Conservation (phyloP, 2,113 vertebrate species). For the Acinonyx jubatus region DNA sequence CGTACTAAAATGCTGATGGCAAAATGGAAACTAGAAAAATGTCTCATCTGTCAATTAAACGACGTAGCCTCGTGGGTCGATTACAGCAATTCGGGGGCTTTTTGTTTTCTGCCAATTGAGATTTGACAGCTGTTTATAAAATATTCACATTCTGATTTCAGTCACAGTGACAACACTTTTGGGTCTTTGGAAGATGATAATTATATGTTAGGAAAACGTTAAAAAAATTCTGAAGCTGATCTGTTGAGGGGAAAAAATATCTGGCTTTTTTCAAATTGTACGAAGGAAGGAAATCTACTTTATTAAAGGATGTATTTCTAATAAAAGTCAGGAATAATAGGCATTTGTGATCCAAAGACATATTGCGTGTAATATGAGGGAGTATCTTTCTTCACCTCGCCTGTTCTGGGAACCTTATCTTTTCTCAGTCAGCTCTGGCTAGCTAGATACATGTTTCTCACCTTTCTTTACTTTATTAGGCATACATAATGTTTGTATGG, state of each 20-base stretch:
- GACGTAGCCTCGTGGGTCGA: constrained; percentile 44
- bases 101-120: constrained; percentile 67
- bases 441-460: neutral
- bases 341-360: neutral
- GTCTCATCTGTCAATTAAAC: constrained; percentile 56
- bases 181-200: constrained; percentile 72
- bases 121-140: constrained; percentile 80
- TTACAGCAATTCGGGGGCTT: constrained; percentile 38
- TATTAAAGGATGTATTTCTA: neutral
- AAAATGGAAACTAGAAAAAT: constrained; percentile 48
- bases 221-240: constrained; percentile 35
- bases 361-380: fast-evolving
- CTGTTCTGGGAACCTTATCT: no score
- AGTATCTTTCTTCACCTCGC: neutral
- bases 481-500: neutral
- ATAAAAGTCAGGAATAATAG: neutral
- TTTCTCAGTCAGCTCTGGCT: neutral
- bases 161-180: constrained; percentile 70
- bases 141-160: constrained; percentile 72
- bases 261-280: neutral
- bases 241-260: constrained; percentile 19
- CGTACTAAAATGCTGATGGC: neutral
- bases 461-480: neutral
- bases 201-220: constrained; percentile 34
- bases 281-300: constrained; percentile 20